Percentiles rank a stretch among this genome's conserved stretches.
Conservation (phyloP, 2,888 invertebrate genomes). For the Habroteleia sp. region DNA sequence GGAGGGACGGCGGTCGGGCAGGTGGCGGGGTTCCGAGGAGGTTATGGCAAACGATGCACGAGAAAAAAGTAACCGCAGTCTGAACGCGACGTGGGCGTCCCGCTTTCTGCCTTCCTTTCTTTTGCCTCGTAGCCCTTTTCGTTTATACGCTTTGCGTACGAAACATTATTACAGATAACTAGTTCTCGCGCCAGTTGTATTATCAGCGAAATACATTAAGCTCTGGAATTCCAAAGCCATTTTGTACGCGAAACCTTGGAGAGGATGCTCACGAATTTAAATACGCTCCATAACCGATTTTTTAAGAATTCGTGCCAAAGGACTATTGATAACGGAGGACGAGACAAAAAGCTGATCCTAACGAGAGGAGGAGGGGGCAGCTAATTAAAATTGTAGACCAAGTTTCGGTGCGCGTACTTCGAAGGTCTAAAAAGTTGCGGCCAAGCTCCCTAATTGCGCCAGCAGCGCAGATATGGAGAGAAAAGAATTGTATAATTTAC, state of each 20-base stretch:
- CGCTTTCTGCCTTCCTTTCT: slow-evolving; percentile 62
- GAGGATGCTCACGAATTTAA: too few species aligned
- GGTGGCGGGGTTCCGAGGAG: slow-evolving; percentile 57
- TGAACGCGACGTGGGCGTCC: slow-evolving; percentile 64
- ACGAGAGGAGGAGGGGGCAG: too few species aligned
- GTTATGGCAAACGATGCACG: slow-evolving; percentile 42
- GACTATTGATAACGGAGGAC: too few species aligned
- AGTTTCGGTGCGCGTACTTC: too few species aligned
- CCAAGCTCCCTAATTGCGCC: too few species aligned
- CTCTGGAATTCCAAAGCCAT: neutral
- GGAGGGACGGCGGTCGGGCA: slow-evolving; percentile 55
- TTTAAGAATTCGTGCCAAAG: too few species aligned
- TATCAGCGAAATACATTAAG: slow-evolving; percentile 11
- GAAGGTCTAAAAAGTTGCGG: too few species aligned
- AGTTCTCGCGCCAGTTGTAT: slow-evolving; percentile 24
- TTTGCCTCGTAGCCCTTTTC: slow-evolving; percentile 60
- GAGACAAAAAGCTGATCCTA: too few species aligned
- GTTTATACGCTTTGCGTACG: slow-evolving; percentile 39
- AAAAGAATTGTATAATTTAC: too few species aligned
- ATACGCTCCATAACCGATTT: too few species aligned
- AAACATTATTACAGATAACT: slow-evolving; percentile 39
- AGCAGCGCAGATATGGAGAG: too few species aligned
- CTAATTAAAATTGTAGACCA: too few species aligned
- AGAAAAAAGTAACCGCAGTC: slow-evolving; percentile 49
- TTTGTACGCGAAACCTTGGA: neutral